Percentiles rank a stretch among this genome's conserved stretches.
Evolutionary conservation across 2,888 invertebrate genomes (phyloP).

Genomic region (Miltochrista miniata): DNA sequence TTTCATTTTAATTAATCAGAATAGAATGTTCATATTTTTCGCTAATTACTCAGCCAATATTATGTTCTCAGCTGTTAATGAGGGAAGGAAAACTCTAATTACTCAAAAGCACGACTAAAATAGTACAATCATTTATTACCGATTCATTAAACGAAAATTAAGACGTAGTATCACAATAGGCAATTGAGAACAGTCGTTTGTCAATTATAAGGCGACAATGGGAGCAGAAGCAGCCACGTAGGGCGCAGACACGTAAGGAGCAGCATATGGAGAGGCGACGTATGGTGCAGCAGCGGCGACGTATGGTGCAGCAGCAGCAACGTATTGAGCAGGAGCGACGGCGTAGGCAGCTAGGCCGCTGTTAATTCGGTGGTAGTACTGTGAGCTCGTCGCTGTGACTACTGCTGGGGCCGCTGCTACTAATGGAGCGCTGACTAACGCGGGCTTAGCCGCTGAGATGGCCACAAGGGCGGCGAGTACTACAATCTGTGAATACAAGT

Average conservation of each 20-base stretch:
- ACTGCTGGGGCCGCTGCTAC: conserved; percentile 72
- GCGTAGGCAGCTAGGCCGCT: conserved; percentile 78
- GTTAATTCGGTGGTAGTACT: conserved; percentile 86
- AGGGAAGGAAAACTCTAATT: neutral
- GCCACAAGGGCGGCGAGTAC: conserved; percentile 66
- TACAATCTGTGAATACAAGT: conserved; percentile 49
- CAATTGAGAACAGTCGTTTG: conserved; percentile 7
- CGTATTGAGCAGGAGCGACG: conserved; percentile 68
- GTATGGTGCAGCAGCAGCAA: conserved; percentile 56
- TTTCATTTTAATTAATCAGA: too few relatives aligned
- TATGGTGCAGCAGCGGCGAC: conserved; percentile 53
- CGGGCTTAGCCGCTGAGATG: conserved; percentile 66
- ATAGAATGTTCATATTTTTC: too few relatives aligned
- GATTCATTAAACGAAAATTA: conserved; percentile 14
- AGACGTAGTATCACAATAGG: conserved; percentile 54
- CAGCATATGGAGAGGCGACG: conserved; percentile 38
- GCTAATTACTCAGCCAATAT: too few relatives aligned
- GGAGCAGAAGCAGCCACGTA: conserved; percentile 40
- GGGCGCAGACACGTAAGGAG: conserved; percentile 24
- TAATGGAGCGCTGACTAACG: conserved; percentile 57
- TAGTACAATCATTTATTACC: conserved; percentile 21
- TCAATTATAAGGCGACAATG: conserved; percentile 43
- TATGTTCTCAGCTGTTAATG: too few relatives aligned
- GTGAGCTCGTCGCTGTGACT: conserved; percentile 87
- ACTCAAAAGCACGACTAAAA: neutral